Conservation (phyloP, 2,113 vertebrate genomes). For the Cichladusa arquata region DNA sequence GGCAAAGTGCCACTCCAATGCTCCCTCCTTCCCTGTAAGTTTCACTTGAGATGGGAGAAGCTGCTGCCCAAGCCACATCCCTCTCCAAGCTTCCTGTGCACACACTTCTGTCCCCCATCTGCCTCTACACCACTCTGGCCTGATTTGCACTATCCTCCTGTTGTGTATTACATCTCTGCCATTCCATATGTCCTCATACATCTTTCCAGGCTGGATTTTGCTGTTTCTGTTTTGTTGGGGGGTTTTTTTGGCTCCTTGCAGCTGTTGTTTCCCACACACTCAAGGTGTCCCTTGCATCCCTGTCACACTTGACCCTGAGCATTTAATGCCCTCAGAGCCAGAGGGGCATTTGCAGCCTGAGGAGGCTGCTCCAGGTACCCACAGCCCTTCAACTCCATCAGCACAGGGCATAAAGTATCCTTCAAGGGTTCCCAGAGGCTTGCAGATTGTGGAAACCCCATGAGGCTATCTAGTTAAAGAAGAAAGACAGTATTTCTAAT, state of each 20-base stretch:
- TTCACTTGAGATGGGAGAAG: background rate
- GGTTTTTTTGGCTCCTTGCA: background rate
- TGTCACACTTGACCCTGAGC: accelerated
- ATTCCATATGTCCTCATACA: background rate
- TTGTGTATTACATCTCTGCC: background rate
- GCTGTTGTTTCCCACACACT: background rate
- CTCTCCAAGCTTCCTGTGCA: background rate
- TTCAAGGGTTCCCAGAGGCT: background rate
- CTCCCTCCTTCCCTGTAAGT: background rate
- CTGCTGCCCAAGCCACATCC: background rate
- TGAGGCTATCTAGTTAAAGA: background rate
- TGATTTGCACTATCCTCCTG: background rate
- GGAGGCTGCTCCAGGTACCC: background rate
- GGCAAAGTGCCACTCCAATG: background rate
- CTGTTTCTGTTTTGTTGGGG: background rate
- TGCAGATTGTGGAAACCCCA: background rate
- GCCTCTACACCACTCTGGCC: background rate
- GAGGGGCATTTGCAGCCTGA: background rate
- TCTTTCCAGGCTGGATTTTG: background rate
- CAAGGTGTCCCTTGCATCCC: background rate
- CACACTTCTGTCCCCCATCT: background rate
- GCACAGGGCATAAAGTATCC: background rate
- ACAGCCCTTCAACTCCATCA: background rate
- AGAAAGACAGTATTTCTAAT: background rate
- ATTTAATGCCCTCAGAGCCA: background rate